Base-by-base conservation (phyloP, 2,888 invertebrate genomes). In the Andrena dorsata region DNA sequence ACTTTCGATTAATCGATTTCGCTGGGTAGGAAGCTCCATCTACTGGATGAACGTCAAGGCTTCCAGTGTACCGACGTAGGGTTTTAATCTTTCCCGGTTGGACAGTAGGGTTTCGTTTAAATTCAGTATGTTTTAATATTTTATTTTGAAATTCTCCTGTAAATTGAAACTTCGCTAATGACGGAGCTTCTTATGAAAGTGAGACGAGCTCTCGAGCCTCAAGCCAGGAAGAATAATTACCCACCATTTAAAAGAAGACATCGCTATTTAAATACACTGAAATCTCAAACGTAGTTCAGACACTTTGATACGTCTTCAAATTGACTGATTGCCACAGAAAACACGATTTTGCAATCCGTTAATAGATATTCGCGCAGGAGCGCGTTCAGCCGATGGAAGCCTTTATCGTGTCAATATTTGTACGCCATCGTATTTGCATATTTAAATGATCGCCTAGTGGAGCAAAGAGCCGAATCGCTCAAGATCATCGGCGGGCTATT, bases 351-450 rank as follows among this genome's bases (percentile, higher is more conserved):
- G 23, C 10, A 64, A 68, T 20, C 41, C 0, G 2, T 41, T 63
- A 8, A 8, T 41, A n/a, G 23, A 28, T 32, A 35, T 5, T 4
- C 56, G 26, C 56, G 49, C 30, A 51, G 2, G 8, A 47, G 30
- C 8, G 23, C 23, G 13, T 4, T 28, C 0, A 47, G 2, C 5
- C 3, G 10, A 61, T 23, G 47, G 23, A 20, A 10, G n/a, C 1
- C 8, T 41, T 23, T 10, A 6, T 6, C 65, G 13, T n/a, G 49
- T 10, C 23, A 49, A 75, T 63, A 68, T 82, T 63, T 66, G 49
- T 65, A 47, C 51, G 23, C 32, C 60, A 53, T 26, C 30, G 30
- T 70, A 56, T 74, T 80, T 74, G 60, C 75, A 49, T 66, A 75
- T 60, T 80, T 58, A 49, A 56, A 20, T 64, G 49, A 64, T 51